Percentiles rank a stretch among this genome's conserved stretches.
These are phyloP conservation scores for Tipula unca DNA, from an alignment of 2,888 invertebrate genomes.

Conservation along the genomic window DNA sequence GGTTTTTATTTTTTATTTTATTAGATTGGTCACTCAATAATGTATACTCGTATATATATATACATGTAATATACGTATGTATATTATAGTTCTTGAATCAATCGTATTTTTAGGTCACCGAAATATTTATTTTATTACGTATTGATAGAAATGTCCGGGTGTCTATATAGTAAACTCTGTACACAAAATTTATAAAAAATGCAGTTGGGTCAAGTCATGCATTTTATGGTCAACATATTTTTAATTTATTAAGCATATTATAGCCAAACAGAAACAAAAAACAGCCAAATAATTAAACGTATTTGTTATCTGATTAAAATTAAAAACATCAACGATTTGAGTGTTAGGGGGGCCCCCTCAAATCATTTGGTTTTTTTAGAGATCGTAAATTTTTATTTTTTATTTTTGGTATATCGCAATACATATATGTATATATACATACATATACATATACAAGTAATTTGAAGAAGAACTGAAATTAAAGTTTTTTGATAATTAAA, in stretches of 20 bases:
- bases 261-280: neutral
- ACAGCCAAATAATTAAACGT: neutral
- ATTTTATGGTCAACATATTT: neutral
- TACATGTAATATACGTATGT: too few species aligned
- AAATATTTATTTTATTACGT: neutral
- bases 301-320: neutral
- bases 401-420: neutral
- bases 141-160: neutral
- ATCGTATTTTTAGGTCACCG: neutral
- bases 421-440: too few species aligned
- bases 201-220: neutral
- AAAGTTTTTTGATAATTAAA: neutral
- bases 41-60: too few species aligned
- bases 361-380: neutral
- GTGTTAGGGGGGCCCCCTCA: neutral
- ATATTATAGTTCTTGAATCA: neutral
- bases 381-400: neutral
- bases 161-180: neutral
- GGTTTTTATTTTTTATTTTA: neutral
- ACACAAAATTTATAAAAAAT: neutral
- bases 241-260: neutral
- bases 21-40: neutral
- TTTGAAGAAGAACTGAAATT: neutral
- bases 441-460: too few species aligned
- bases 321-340: neutral